A percentile compares a stretch with the other conserved stretches of the same genome.
phyloP scores from a whole-genome alignment of 1,140 invertebrate genomes.

The Pollicipes pollicipes region DNA sequence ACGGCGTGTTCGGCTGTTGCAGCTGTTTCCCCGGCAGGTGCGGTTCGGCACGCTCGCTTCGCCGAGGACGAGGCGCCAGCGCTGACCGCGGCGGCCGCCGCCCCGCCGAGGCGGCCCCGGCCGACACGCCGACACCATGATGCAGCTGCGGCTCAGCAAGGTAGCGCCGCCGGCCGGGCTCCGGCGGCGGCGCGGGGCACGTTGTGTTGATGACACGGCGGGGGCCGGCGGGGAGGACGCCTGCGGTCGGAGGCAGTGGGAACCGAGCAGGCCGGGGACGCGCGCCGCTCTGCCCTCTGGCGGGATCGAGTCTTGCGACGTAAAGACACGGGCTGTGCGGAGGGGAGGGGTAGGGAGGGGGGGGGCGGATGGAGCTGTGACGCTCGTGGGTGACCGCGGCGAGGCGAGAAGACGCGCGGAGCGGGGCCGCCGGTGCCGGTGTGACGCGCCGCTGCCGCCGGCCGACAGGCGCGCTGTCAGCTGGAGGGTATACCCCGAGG shows the following conservation, averaged over 20 bases:
- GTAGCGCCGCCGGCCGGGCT: constrained; percentile 24
- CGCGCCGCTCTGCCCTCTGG: no score
- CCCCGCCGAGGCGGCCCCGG: constrained; percentile 43
- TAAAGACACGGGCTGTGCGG: no score
- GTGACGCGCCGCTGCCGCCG: no score
- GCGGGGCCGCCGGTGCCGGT: no score
- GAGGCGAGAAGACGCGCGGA: no score
- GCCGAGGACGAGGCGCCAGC: constrained; percentile 13
- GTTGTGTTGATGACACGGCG: not conserved
- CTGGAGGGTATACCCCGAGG: constrained; percentile 70
- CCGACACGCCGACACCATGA: constrained; percentile 49
- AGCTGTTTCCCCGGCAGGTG: constrained; percentile 11
- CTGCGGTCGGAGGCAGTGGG: not conserved
- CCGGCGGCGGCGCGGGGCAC: constrained; percentile 1
- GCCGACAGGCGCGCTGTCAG: constrained; percentile 50
- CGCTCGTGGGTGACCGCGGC: no score
- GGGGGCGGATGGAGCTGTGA: no score
- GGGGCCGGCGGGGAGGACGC: no score
- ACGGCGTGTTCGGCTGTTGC: constrained; percentile 6
- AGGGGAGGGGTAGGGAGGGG: no score
- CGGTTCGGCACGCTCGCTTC: constrained; percentile 9
- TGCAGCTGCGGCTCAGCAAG: constrained; percentile 68
- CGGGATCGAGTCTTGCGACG: no score
- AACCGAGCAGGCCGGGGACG: constrained; percentile 7
- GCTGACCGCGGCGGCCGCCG: constrained; percentile 19